Conservation (phyloP, 1,140 invertebrate species). For the Drosophila bifasciata region DNA sequence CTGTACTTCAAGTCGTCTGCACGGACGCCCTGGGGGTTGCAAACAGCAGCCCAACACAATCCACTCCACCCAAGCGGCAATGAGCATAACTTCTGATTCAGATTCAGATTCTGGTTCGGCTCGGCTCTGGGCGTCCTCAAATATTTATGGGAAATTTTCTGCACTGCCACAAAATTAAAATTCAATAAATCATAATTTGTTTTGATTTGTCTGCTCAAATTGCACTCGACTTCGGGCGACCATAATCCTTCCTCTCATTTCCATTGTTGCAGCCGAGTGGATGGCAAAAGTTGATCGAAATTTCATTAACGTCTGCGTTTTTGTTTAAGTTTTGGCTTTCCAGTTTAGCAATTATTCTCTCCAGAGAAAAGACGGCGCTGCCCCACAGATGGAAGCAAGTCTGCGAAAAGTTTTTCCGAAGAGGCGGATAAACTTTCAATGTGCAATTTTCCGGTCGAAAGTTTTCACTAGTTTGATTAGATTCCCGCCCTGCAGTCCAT, state of each 20-base stretch:
- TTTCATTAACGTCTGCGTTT: conserved; percentile 80
- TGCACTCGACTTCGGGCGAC: conserved; percentile 19
- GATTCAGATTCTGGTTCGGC: conserved; percentile 7
- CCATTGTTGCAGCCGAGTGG: conserved; percentile 54
- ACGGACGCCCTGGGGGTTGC: conserved; percentile 30
- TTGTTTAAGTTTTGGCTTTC: conserved; percentile 77
- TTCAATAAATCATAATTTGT: conserved; percentile 81
- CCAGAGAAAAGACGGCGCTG: conserved; percentile 14
- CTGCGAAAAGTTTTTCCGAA: conserved; percentile 30
- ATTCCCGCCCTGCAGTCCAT: conserved; percentile 27
- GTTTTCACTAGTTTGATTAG: conserved; percentile 55
- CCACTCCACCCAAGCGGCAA: conserved; percentile 42
- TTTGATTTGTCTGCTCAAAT: conserved; percentile 59
- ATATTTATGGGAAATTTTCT: conserved; percentile 78
- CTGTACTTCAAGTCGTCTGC: conserved; percentile 52
- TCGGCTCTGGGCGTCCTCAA: conserved; percentile 51
- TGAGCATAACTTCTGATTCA: conserved; percentile 71
- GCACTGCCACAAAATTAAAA: conserved; percentile 74
- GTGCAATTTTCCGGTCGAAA: conserved; percentile 70
- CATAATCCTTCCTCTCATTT: conserved; percentile 9
- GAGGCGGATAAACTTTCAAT: conserved; percentile 48
- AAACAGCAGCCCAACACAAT: background rate
- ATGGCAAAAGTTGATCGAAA: conserved; percentile 73
- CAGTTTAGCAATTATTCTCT: conserved; percentile 71
- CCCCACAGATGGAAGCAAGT: background rate